phyloP scores from a whole-genome alignment of 2,797 vertebrate genomes.

The Knipowitschia caucasica region DNA sequence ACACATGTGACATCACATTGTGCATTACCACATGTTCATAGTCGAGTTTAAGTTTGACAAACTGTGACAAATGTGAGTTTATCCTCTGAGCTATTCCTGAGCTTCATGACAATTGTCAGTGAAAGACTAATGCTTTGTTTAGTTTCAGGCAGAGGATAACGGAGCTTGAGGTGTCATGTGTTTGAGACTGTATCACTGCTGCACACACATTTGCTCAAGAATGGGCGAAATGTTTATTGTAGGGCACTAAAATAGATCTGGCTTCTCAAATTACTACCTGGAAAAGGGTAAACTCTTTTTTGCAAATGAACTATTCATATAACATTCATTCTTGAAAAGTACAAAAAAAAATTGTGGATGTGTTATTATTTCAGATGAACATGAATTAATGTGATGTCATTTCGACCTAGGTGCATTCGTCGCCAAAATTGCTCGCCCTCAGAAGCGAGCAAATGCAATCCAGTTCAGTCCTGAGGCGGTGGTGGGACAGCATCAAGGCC shows the following conservation, averaged over 20 bases:
- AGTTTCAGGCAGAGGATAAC: not conserved
- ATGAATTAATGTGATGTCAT: conserved; percentile 4
- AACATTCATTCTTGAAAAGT: not conserved
- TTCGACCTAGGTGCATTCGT: conserved; percentile 88
- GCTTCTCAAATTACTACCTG: too few relatives aligned
- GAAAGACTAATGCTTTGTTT: not conserved
- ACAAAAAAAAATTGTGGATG: too few relatives aligned
- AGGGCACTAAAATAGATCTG: too few relatives aligned
- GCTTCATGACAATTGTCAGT: not conserved
- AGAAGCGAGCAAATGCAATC: conserved; percentile 90
- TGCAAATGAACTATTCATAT: too few relatives aligned
- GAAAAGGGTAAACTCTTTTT: too few relatives aligned
- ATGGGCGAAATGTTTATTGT: too few relatives aligned
- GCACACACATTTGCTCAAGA: too few relatives aligned
- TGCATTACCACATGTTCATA: not conserved
- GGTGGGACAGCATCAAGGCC: conserved; percentile 83
- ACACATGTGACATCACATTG: not conserved
- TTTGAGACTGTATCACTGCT: not conserved
- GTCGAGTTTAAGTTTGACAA: not conserved
- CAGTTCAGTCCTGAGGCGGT: conserved; percentile 87
- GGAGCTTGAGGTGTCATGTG: not conserved
- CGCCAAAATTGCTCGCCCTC: conserved; percentile 94
- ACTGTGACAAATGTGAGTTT: not conserved
- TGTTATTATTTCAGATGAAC: not conserved
- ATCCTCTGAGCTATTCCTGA: not conserved